These are phyloP conservation scores for Drosophila santomea DNA, from an alignment of 1,140 invertebrate species.

Conservation along the genomic window DNA sequence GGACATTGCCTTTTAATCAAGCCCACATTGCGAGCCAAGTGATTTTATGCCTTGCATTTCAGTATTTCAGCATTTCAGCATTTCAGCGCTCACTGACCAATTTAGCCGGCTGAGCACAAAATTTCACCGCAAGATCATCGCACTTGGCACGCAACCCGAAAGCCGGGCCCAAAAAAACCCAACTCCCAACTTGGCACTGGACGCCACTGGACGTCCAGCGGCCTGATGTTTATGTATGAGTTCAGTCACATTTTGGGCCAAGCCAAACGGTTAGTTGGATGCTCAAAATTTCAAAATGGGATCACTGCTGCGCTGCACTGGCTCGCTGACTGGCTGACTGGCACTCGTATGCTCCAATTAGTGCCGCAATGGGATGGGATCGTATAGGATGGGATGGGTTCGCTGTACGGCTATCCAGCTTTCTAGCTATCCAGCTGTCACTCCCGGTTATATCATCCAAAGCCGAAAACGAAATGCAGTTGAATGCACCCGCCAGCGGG, in stretches of 20 bases:
- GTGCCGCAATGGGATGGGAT: slow-evolving; percentile 28
- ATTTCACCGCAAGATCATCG: slow-evolving; percentile 83
- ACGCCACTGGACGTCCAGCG: slow-evolving; percentile 22
- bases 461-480: slow-evolving; percentile 28
- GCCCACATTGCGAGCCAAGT: slow-evolving; percentile 76
- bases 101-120: slow-evolving; percentile 82
- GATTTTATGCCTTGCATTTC: slow-evolving; percentile 74
- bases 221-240: slow-evolving; percentile 75
- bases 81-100: slow-evolving; percentile 81
- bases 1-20: slow-evolving; percentile 76
- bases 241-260: slow-evolving; percentile 70
- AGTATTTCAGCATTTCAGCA: slow-evolving; percentile 58
- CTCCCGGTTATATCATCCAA: slow-evolving; percentile 68
- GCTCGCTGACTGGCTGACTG: slow-evolving; percentile 75
- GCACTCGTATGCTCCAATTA: slow-evolving; percentile 79
- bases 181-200: slow-evolving; percentile 44
- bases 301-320: slow-evolving; percentile 69
- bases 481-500: slow-evolving; percentile 57
- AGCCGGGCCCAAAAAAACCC: slow-evolving; percentile 62
- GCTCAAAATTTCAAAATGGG: slow-evolving; percentile 63
- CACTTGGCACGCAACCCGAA: slow-evolving; percentile 81
- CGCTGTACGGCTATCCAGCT: slow-evolving; percentile 36
- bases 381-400: slow-evolving; percentile 13
- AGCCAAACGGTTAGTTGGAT: slow-evolving; percentile 64
- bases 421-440: slow-evolving; percentile 50